Conservation (phyloP, 2,797 vertebrate genomes). For the Discoglossus pictus region DNA sequence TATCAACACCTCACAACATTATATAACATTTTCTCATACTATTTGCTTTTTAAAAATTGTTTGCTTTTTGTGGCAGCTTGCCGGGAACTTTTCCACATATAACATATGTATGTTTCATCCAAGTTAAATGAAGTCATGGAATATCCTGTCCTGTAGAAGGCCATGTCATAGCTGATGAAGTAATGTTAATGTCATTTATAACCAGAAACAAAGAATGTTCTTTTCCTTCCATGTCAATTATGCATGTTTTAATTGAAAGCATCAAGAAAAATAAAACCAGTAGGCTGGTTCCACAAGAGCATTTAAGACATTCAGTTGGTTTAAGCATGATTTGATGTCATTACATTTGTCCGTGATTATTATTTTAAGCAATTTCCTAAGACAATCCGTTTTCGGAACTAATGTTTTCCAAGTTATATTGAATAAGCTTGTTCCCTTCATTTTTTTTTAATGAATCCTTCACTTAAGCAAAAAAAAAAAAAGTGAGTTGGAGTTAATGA, state of each 20-base stretch:
- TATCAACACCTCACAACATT: constrained; percentile 30
- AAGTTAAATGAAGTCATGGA: constrained; percentile 66
- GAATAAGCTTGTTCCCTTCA: constrained; percentile 29
- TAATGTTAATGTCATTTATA: constrained; percentile 62
- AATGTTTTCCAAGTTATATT: constrained; percentile 53
- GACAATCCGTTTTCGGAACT: constrained; percentile 4
- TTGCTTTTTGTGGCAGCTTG: constrained; percentile 54
- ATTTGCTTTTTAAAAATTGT: constrained; percentile 23
- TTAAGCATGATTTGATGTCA: not conserved
- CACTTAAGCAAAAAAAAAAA: constrained; percentile 36
- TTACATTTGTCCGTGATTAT: not conserved
- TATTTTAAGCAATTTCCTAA: constrained; percentile 19
- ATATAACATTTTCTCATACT: constrained; percentile 23
- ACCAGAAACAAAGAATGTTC: constrained; percentile 55
- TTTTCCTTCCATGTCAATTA: not conserved
- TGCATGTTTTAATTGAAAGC: not conserved
- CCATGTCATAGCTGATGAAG: constrained; percentile 66
- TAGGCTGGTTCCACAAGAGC: not conserved
- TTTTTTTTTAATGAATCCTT: constrained; percentile 40
- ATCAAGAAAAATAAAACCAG: not conserved
- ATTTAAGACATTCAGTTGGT: not conserved
- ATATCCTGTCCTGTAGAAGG: constrained; percentile 67
- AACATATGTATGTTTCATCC: constrained; percentile 56
- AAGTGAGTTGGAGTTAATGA: constrained; percentile 66
- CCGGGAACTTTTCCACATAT: constrained; percentile 56